Evolutionary conservation across 2,113 vertebrate genomes (phyloP), one percentile per base, ranked within the genome.

Genomic region (Dinomys branickii): DNA sequence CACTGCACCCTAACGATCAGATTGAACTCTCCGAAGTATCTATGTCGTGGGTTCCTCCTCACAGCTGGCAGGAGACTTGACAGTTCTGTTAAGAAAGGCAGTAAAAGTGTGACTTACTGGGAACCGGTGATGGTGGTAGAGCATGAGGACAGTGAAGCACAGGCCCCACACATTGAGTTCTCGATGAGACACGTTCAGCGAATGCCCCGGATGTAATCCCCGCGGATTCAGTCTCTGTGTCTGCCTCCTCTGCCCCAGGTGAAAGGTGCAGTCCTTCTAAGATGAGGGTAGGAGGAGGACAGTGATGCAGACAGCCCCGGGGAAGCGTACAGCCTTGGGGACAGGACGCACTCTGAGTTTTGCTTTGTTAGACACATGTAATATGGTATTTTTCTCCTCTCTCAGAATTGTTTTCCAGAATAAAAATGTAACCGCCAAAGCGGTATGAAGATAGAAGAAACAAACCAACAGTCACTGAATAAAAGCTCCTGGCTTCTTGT

Each of bases 281-380:
- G 28, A 67, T 17, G 1, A 2, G 14, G 30, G 1, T 16, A 30
- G 65, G 65, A 24, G 7, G 56, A 30, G 30, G 11, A 35, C 0
- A 0, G 3, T 0, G 0, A 0, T 13, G 11, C 59, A 69, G 30
- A 56, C 3, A 28, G 1, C 30, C 33, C 12, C 0, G 0, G 13
- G 3, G 14, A 65, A 35, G 77, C 0, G 0, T 12, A 9, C 0
- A 54, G 33, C 24, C 1, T 91, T 35, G 2, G 0, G 0, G 0
- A 13, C 0, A 0, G 22, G 33, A 22, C 19, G 38, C 8, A 16
- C 17, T 56, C n/a, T 0, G 0, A 7, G 47, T 75, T 63, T 90
- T 77, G 5, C 41, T 96, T 91, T 73, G 47, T 20, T 20, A 10
- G 82, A 58, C 1, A 30, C 3, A 33, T 50, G 28, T 38, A 19